These are phyloP conservation scores for Lepus timidus DNA, from an alignment of 2,113 vertebrate genomes.

Conservation along the genomic window DNA sequence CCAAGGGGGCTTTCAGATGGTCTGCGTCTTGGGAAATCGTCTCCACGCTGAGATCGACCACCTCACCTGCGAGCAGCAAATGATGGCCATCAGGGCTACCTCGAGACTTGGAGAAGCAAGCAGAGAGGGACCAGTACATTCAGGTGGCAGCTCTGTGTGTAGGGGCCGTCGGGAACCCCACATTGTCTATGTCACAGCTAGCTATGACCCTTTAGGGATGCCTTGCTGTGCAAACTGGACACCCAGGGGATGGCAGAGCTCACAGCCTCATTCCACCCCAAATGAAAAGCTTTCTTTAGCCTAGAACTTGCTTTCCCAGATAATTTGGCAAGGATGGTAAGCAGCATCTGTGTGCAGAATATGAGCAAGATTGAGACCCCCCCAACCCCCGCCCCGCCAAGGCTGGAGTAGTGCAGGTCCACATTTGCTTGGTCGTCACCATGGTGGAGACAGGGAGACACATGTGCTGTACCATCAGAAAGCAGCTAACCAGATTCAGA, in stretches of 20 bases:
- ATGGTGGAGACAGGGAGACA: background rate
- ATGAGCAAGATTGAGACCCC: background rate
- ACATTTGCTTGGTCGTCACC: background rate
- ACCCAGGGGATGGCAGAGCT: background rate
- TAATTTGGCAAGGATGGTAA: background rate
- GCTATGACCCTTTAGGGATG: background rate
- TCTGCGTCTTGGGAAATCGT: background rate
- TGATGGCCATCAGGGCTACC: background rate
- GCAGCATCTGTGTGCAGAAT: background rate
- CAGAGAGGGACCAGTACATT: background rate
- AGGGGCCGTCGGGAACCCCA: background rate
- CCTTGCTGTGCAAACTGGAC: background rate
- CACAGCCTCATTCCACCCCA: background rate
- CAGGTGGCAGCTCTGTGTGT: background rate
- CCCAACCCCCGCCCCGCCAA: too few species aligned
- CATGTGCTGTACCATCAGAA: background rate
- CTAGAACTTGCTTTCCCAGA: background rate
- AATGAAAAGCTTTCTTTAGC: background rate
- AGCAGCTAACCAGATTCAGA: background rate
- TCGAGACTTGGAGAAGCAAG: background rate
- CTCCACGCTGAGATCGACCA: background rate
- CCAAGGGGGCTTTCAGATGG: background rate
- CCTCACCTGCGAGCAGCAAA: background rate
- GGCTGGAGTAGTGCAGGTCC: background rate
- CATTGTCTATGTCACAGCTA: fast-evolving